Base-by-base conservation (phyloP, 1,140 invertebrate genomes). In the Adoxophyes honmai region DNA sequence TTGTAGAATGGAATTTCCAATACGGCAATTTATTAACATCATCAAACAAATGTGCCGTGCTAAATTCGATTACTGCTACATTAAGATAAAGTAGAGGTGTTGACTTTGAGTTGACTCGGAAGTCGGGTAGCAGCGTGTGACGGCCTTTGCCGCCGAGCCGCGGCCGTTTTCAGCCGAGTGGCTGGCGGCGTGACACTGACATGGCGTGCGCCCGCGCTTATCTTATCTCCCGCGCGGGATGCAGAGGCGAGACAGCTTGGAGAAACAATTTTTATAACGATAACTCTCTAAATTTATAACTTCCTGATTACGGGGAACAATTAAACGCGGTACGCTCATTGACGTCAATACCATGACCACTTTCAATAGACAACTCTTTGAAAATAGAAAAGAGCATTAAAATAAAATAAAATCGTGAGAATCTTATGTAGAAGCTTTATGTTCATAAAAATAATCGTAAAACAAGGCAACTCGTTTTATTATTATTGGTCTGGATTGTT, bases 251-350 rank as follows among this genome's bases (percentile, higher is more conserved):
- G 60, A 59, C 39, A 59, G 38, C 55, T 52, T 52, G 57, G 58
- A 64, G 36, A 28, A 38, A 62, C 70, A 60, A 59, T 68, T 73
- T 72, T 68, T 64, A 68, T 62, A 60, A 42, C 62, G 67, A 68
- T 64, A 62, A 66, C 55, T 35, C 34, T 39, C 33, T 54, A 18
- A 28, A 37, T 60, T 60, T 37, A 58, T 51, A 44, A 57, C 60
- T 65, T 60, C 62, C 55, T 16, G 52, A 44, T 52, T 37, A 62
- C 42, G 55, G 35, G 16, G 55, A 34, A 35, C 28, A 35, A 48
- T 15, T 51, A 15, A 60, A n/a, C 13, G 10, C 28, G 14, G 11
- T 39, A 0, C 16, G 10, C 11, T 48, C n/a, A 13, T 28, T 48
- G 9, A 21, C 18, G 18, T 48, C 10, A 48, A 9, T 44, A 18